These are phyloP conservation scores for Hylyphantes graminicola DNA, from an alignment of 1,140 invertebrate genomes.

Conservation along the genomic window DNA sequence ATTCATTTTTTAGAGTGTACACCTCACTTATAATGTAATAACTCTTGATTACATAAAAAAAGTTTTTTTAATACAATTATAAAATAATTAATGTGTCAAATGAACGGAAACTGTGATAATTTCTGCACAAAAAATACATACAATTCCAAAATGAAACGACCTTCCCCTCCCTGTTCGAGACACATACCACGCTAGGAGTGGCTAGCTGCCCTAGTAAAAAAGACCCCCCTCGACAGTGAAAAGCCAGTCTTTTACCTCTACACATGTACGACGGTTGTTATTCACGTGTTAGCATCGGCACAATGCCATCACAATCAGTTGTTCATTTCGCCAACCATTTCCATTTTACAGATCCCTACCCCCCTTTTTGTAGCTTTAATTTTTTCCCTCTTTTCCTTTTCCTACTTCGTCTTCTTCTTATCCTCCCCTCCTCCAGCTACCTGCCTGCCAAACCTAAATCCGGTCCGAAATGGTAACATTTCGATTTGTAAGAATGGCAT, in stretches of 20 bases:
- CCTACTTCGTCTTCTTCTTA: neutral
- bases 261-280: conserved; percentile 53
- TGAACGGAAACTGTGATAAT: no score
- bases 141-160: conserved; percentile 15
- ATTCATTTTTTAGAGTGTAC: no score
- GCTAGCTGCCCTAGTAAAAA: conserved; percentile 47
- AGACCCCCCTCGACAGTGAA: conserved; percentile 2
- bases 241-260: conserved; percentile 20
- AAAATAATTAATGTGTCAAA: no score
- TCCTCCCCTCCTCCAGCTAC: neutral
- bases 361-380: conserved; percentile 52
- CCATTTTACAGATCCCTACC: conserved; percentile 42
- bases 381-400: neutral
- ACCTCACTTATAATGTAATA: no score
- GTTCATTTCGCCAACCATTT: conserved; percentile 55
- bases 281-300: conserved; percentile 52
- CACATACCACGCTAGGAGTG: conserved; percentile 30
- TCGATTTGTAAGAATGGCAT: conserved; percentile 43
- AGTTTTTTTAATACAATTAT: no score
- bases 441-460: conserved; percentile 53
- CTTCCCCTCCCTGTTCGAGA: conserved; percentile 23
- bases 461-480: conserved; percentile 52
- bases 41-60: no score
- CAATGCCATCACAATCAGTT: conserved; percentile 51
- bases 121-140: no score